These are phyloP conservation scores for Spodoptera exigua DNA, from an alignment of 2,888 invertebrate genomes.

Conservation along the genomic window DNA sequence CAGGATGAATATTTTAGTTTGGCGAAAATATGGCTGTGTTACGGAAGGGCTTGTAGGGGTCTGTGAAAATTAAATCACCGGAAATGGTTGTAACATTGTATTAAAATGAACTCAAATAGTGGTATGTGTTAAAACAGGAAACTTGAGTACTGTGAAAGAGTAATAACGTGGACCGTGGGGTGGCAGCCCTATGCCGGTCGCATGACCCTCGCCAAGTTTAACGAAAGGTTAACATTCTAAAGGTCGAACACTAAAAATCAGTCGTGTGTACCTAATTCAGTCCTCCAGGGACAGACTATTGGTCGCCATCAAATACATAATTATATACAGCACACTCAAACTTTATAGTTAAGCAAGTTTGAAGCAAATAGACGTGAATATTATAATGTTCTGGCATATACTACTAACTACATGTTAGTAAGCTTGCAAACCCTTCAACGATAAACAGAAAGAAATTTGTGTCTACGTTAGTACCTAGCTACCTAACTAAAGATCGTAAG, in stretches of 20 bases:
- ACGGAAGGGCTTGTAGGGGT: constrained; percentile 32
- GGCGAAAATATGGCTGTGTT: constrained; percentile 12
- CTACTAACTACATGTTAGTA: too few species aligned
- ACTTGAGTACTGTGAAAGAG: constrained; percentile 54
- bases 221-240: constrained; percentile 72
- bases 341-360: constrained; percentile 17
- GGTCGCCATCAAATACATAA: constrained; percentile 31
- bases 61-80: constrained; percentile 61
- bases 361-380: too few species aligned
- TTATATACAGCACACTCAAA: constrained; percentile 14
- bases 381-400: too few species aligned
- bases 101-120: constrained; percentile 51
- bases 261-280: constrained; percentile 66
- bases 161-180: constrained; percentile 53
- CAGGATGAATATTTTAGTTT: constrained; percentile 11
- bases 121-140: constrained; percentile 57
- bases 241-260: constrained; percentile 72
- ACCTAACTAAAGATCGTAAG: too few species aligned
- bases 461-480: constrained; percentile 10
- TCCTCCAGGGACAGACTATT: constrained; percentile 51
- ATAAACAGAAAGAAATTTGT: constrained; percentile 9
- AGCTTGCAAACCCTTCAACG: not conserved
- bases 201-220: constrained; percentile 64
- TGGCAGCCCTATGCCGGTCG: constrained; percentile 52
- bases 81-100: constrained; percentile 56